Conservation (phyloP, 35 echinoderm and acorn worm species). For the Ophioderma brevispina region DNA sequence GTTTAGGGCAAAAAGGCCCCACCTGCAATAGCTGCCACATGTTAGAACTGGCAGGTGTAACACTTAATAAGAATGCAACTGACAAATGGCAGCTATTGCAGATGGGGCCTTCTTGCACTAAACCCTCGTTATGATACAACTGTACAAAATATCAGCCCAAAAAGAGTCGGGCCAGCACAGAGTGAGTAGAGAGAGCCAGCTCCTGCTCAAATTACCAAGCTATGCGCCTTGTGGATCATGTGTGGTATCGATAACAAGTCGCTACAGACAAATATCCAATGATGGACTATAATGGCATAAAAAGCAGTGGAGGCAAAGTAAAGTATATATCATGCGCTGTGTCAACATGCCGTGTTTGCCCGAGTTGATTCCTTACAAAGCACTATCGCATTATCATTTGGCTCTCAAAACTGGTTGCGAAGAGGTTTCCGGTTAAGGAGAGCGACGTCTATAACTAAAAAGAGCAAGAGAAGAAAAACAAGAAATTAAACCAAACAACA, state of each 20-base stretch:
- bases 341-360: neutral
- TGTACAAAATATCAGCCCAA: neutral
- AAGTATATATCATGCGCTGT: neutral
- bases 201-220: neutral
- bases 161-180: neutral
- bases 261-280: neutral
- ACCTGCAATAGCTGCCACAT: too few species aligned
- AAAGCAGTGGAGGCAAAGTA: neutral
- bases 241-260: neutral
- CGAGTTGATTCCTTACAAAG: neutral
- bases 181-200: neutral
- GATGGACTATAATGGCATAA: conserved; percentile 10
- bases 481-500: too few species aligned
- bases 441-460: too few species aligned
- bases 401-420: neutral
- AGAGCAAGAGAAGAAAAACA: too few species aligned
- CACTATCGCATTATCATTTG: conserved; percentile 4
- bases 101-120: too few species aligned
- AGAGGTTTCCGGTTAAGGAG: neutral
- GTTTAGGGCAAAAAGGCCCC: too few species aligned
- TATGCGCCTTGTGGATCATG: neutral
- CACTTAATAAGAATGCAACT: too few species aligned
- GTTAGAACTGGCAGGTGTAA: too few species aligned
- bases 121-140: neutral
- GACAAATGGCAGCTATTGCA: too few species aligned